These are phyloP conservation scores for Rhinichthys klamathensis DNA, from an alignment of 2,113 vertebrate genomes.

Conservation along the genomic window DNA sequence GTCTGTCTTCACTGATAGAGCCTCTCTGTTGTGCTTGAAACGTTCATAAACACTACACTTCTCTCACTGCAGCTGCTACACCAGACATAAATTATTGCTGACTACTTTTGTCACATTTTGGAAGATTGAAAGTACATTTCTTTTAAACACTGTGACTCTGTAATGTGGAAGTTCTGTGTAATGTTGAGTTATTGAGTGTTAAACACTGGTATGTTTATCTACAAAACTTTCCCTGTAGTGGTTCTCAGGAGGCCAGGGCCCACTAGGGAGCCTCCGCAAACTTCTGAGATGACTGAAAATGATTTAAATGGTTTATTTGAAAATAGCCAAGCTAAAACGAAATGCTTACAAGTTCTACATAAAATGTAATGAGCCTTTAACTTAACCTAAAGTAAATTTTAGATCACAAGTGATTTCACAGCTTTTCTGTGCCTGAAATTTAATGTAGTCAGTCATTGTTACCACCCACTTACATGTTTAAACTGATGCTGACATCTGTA, in stretches of 20 bases:
- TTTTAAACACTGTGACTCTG: neutral
- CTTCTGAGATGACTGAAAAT: neutral
- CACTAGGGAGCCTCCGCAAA: neutral
- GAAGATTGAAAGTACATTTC: neutral
- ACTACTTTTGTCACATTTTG: conserved; percentile 22
- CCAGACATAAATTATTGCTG: neutral
- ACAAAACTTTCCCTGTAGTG: neutral
- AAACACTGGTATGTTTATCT: neutral
- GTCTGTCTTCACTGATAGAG: neutral
- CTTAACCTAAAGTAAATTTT: neutral
- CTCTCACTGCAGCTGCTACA: neutral
- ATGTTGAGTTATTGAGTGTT: neutral
- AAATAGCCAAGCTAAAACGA: neutral
- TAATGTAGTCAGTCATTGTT: neutral
- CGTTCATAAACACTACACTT: neutral
- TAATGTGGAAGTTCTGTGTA: neutral
- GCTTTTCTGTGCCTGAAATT: neutral
- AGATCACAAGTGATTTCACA: neutral
- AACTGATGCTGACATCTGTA: neutral
- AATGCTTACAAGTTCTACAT: neutral
- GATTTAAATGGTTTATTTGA: no score
- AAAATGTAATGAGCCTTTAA: neutral
- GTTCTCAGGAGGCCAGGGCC: neutral
- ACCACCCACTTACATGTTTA: neutral
- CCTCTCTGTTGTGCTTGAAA: neutral